phyloP scores from a whole-genome alignment of 1,140 invertebrate species.

The Hylaeus volcanicus region DNA sequence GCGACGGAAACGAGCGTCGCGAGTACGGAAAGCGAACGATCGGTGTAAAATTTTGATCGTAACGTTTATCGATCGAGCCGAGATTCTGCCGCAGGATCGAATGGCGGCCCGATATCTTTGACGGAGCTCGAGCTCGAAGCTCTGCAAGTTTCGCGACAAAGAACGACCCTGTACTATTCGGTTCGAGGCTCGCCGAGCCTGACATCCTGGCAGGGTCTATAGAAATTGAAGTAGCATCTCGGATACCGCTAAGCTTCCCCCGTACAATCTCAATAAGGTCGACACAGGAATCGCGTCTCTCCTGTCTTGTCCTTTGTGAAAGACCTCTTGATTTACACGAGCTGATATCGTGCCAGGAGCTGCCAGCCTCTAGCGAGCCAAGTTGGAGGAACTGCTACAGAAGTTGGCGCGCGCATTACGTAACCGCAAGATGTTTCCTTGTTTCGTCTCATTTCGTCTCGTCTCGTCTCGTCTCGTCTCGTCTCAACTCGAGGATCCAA shows the following conservation, averaged over 20 bases:
- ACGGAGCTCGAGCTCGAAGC: constrained; percentile 2
- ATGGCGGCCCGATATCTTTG: constrained; percentile 5
- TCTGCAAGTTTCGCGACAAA: neutral
- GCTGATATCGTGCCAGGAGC: constrained; percentile 14
- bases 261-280: constrained; percentile 4
- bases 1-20: no score
- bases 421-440: neutral
- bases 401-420: neutral
- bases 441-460: neutral
- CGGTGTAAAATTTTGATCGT: neutral
- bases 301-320: neutral
- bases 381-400: neutral
- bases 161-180: neutral
- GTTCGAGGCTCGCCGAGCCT: neutral
- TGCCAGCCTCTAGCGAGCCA: neutral
- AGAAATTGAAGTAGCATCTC: constrained; percentile 22
- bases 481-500: no score
- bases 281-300: constrained; percentile 1
- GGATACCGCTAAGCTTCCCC: constrained; percentile 5
- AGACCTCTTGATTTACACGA: constrained; percentile 21
- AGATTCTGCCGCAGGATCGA: neutral
- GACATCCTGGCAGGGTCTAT: neutral
- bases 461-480: no score
- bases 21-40: no score
- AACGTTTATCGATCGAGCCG: constrained; percentile 2